Percentiles rank a stretch among this genome's conserved stretches.
Conservation (phyloP, 2,113 vertebrate species). For the Notothenia rossii region DNA sequence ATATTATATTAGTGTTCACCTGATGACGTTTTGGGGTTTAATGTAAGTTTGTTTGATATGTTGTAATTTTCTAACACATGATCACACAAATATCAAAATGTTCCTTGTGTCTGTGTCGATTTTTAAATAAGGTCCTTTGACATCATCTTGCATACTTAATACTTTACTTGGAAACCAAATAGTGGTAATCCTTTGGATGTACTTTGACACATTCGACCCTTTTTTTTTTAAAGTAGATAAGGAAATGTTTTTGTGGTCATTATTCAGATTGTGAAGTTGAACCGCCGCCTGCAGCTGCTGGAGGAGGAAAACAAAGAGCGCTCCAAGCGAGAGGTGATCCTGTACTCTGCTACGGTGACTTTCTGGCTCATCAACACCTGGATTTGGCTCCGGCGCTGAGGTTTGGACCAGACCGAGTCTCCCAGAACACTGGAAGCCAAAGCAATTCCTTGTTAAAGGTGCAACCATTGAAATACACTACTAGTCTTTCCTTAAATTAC, state of each 20-base stretch:
- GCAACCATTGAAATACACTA: slow-evolving; percentile 14
- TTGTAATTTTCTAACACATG: background rate
- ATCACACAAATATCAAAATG: background rate
- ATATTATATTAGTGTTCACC: background rate
- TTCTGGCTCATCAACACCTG: slow-evolving; percentile 98
- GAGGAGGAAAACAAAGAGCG: slow-evolving; percentile 97
- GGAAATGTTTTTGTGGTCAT: background rate
- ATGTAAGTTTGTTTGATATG: background rate
- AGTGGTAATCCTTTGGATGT: background rate
- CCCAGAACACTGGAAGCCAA: slow-evolving; percentile 53
- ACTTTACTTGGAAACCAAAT: background rate
- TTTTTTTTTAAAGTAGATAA: background rate
- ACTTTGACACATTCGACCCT: background rate
- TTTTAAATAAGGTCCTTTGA: background rate
- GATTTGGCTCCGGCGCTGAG: slow-evolving; percentile 95
- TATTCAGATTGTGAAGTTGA: slow-evolving; percentile 94
- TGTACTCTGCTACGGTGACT: slow-evolving; percentile 95
- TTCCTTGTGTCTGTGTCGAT: background rate
- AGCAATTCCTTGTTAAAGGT: slow-evolving; percentile 51
- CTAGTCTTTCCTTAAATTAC: background rate
- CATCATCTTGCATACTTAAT: background rate
- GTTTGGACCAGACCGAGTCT: slow-evolving; percentile 24
- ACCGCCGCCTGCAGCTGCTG: slow-evolving; percentile 93
- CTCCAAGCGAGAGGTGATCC: slow-evolving; percentile 92
- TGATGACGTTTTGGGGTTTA: background rate